Evolutionary conservation across 2,797 vertebrate genomes (phyloP).

Genomic region (Halcyon badia): DNA sequence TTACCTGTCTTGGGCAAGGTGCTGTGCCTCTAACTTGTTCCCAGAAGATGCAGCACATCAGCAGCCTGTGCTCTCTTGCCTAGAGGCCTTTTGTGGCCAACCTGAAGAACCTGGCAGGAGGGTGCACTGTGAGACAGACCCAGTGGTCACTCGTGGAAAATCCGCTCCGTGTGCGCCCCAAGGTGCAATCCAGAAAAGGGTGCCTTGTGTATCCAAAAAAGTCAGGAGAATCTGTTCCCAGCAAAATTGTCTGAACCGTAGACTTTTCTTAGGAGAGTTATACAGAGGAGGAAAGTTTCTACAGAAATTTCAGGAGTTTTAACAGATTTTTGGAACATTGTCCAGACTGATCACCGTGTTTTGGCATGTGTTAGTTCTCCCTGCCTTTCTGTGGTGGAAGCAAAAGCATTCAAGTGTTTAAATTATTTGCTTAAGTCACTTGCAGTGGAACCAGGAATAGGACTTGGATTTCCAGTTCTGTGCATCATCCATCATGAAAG

Average conservation of each 20-base stretch:
- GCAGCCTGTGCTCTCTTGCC: not conserved
- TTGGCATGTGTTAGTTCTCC: not conserved
- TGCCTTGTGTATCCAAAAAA: not conserved
- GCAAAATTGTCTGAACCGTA: not conserved
- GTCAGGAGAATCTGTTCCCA: not conserved
- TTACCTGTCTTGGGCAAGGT: not conserved
- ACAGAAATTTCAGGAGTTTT: not conserved
- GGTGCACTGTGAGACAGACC: not conserved
- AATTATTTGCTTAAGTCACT: not conserved
- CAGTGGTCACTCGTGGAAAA: not conserved
- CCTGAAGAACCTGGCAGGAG: not conserved
- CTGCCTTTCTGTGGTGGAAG: not conserved
- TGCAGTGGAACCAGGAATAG: not conserved
- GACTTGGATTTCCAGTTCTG: not conserved
- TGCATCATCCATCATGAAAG: not conserved
- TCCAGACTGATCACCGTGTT: not conserved
- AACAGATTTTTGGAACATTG: not conserved
- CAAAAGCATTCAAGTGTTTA: not conserved
- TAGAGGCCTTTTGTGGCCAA: fast-evolving
- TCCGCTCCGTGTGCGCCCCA: not conserved
- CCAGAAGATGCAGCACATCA: not conserved
- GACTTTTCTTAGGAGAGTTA: not conserved
- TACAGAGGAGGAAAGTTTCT: not conserved
- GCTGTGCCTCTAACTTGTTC: not conserved
- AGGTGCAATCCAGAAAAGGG: not conserved